Evolutionary conservation across 1,140 invertebrate species (phyloP).

Genomic region (Acromyrmex charruanus): DNA sequence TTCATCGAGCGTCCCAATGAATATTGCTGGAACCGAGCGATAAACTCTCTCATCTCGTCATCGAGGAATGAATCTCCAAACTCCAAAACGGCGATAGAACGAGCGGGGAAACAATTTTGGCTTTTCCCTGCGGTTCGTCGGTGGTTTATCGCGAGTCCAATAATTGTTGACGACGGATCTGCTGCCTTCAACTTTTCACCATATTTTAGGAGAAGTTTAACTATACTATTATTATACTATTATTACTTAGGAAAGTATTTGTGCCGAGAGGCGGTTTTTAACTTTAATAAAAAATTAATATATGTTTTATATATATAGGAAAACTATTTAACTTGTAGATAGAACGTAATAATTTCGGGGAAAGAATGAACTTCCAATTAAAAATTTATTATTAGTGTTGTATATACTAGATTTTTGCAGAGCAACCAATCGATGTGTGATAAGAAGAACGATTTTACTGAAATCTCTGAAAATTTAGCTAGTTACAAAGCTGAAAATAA

Average conservation of each 20-base stretch:
- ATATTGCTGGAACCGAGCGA: slow-evolving; percentile 16
- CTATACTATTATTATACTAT: neutral
- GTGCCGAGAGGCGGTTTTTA: neutral
- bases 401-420: neutral
- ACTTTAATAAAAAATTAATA: neutral
- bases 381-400: neutral
- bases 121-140: slow-evolving; percentile 50
- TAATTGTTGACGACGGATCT: slow-evolving; percentile 53
- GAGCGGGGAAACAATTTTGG: slow-evolving; percentile 59
- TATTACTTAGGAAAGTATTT: neutral
- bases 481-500: no score
- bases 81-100: slow-evolving; percentile 28
- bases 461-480: no score
- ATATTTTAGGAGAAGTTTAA: neutral
- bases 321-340: neutral
- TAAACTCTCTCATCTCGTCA: slow-evolving; percentile 16
- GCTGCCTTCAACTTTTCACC: slow-evolving; percentile 10
- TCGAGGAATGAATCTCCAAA: slow-evolving; percentile 29
- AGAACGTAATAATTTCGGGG: neutral
- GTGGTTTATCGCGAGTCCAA: slow-evolving; percentile 56
- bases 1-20: slow-evolving; percentile 10
- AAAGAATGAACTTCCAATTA: neutral
- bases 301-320: neutral
- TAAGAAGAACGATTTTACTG: no score
- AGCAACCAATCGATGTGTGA: neutral